Percentiles rank a stretch among this genome's conserved stretches.
Conservation (phyloP, 2,113 vertebrate genomes). For the Odobenus rosmarus region DNA sequence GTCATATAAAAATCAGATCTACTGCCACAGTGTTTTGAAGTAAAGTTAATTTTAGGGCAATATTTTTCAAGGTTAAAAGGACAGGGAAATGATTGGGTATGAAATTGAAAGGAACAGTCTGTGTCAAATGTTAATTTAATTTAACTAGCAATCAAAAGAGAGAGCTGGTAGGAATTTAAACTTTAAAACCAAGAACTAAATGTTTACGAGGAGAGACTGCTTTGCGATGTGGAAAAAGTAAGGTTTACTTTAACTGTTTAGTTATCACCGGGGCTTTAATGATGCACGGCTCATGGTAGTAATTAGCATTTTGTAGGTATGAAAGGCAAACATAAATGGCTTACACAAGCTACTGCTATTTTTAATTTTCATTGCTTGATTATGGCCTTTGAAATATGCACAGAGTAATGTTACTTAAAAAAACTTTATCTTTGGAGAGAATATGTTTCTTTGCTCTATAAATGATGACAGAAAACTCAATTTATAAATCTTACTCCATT, state of each 20-base stretch:
- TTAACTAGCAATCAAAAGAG: constrained; percentile 54
- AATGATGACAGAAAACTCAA: neutral
- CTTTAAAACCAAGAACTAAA: constrained; percentile 53
- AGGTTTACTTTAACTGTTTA: constrained; percentile 46
- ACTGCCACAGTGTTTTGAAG: neutral
- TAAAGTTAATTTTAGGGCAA: constrained; percentile 35
- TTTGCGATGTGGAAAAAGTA: neutral
- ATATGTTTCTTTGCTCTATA: neutral
- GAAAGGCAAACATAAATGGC: constrained; percentile 29
- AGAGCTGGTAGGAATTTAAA: constrained; percentile 46
- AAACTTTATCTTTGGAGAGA: neutral
- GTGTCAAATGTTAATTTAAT: constrained; percentile 51
- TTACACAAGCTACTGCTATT: neutral
- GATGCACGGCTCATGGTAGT: neutral
- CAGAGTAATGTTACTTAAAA: neutral
- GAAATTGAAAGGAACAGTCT: constrained; percentile 37
- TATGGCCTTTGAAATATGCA: neutral
- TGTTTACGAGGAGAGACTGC: constrained; percentile 1
- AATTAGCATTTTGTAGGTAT: neutral
- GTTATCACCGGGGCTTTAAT: constrained; percentile 41
- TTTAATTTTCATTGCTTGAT: constrained; percentile 49
- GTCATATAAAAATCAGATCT: neutral
- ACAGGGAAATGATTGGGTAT: neutral
- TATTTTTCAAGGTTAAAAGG: constrained; percentile 37
- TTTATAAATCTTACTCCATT: neutral